Conservation (phyloP, 1,140 invertebrate species). For the Paraescarpia echinospica region DNA sequence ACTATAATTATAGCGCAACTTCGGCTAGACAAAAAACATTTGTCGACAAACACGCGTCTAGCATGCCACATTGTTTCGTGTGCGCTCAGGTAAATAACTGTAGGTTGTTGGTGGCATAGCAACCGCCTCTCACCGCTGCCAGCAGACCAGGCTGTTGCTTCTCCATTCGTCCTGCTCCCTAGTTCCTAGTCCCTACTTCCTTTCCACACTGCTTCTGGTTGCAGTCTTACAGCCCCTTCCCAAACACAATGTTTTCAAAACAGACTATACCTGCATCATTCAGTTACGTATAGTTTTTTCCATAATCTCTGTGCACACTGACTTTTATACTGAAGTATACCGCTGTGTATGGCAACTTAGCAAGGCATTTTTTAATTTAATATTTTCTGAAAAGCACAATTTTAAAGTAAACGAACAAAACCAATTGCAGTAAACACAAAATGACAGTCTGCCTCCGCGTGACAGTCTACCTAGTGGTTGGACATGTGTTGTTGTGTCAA, state of each 20-base stretch:
- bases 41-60: background rate
- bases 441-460: background rate
- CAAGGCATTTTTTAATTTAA: background rate
- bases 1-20: background rate
- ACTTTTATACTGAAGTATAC: background rate
- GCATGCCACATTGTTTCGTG: background rate
- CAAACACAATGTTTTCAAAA: background rate
- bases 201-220: too few relatives aligned
- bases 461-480: background rate
- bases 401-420: background rate
- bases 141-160: background rate
- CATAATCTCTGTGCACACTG: background rate
- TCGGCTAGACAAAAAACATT: background rate
- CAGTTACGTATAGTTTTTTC: background rate
- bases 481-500: background rate
- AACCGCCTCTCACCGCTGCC: background rate
- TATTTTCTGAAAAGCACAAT: background rate
- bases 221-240: background rate
- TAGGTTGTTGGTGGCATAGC: background rate
- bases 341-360: too few relatives aligned
- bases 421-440: background rate
- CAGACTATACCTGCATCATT: background rate
- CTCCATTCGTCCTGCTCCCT: too few relatives aligned
- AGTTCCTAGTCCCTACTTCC: too few relatives aligned
- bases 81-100: background rate